These are phyloP conservation scores for Agrotis ipsilon DNA, from an alignment of 2,888 invertebrate genomes.

Conservation along the genomic window DNA sequence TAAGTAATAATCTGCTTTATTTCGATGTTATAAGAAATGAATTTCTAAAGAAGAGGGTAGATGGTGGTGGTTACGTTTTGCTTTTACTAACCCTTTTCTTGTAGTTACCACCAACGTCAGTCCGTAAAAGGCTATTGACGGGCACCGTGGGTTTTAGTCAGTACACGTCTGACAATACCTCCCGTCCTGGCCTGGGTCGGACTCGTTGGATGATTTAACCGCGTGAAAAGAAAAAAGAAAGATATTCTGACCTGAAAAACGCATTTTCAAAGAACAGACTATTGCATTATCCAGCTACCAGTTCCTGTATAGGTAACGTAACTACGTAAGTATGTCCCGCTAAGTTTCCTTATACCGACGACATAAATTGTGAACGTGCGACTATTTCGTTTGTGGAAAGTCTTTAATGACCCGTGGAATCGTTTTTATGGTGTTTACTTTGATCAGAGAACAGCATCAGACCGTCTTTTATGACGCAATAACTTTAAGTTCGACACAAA, in stretches of 20 bases:
- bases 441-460: constrained; percentile 83
- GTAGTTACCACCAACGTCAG: too few species aligned
- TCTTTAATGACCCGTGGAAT: constrained; percentile 86
- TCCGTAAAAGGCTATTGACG: too few species aligned
- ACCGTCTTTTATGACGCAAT: constrained; percentile 83
- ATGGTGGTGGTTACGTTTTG: too few species aligned
- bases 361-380: constrained; percentile 78
- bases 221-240: too few species aligned
- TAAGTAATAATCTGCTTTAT: neutral
- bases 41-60: too few species aligned
- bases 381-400: constrained; percentile 81
- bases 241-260: too few species aligned
- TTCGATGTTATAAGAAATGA: neutral
- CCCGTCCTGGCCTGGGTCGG: too few species aligned
- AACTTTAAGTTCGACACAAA: constrained; percentile 80
- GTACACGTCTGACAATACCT: too few species aligned
- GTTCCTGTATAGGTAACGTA: constrained; percentile 1
- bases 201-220: too few species aligned
- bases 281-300: neutral
- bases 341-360: constrained; percentile 65
- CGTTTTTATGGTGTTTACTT: constrained; percentile 88
- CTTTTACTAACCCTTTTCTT: too few species aligned
- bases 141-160: too few species aligned
- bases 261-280: too few species aligned
- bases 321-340: constrained; percentile 54